Conservation (phyloP, 2,888 invertebrate genomes). For the Athalia rosae region DNA sequence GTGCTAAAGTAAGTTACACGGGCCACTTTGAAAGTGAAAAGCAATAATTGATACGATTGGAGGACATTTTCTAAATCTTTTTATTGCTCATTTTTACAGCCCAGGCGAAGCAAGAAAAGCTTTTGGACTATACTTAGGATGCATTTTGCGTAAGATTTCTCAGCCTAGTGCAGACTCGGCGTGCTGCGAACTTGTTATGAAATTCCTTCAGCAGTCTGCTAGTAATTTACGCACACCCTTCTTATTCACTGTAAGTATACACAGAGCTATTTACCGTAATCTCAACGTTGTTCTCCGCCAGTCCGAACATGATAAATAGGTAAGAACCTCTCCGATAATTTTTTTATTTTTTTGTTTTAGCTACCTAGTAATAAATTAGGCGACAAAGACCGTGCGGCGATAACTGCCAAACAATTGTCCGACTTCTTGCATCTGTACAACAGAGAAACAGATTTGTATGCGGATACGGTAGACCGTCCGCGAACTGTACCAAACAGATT, state of each 20-base stretch:
- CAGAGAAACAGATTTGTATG: constrained; percentile 86
- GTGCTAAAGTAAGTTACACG: no score
- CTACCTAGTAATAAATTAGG: constrained; percentile 83
- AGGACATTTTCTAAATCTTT: no score
- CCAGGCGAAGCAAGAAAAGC: constrained; percentile 83
- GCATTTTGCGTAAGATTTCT: constrained; percentile 82
- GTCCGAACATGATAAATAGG: background rate
- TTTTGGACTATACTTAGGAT: constrained; percentile 86
- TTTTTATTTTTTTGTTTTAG: constrained; percentile 72
- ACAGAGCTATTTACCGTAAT: constrained; percentile 25
- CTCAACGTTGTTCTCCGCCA: constrained; percentile 16
- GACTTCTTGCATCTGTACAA: constrained; percentile 91
- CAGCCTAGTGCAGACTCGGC: constrained; percentile 72
- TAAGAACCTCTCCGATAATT: constrained; percentile 14
- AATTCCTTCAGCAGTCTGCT: constrained; percentile 85
- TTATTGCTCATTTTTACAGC: constrained; percentile 56
- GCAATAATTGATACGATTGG: no score
- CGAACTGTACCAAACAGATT: constrained; percentile 76
- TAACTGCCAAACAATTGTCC: constrained; percentile 88
- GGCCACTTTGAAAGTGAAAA: no score
- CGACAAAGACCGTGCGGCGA: constrained; percentile 88
- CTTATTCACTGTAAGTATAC: constrained; percentile 75
- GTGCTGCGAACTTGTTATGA: constrained; percentile 80
- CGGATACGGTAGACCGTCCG: constrained; percentile 82
- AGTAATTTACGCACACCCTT: constrained; percentile 83